These are phyloP conservation scores for Drosophila fuyamai DNA, from an alignment of 1,140 invertebrate genomes.

Conservation along the genomic window DNA sequence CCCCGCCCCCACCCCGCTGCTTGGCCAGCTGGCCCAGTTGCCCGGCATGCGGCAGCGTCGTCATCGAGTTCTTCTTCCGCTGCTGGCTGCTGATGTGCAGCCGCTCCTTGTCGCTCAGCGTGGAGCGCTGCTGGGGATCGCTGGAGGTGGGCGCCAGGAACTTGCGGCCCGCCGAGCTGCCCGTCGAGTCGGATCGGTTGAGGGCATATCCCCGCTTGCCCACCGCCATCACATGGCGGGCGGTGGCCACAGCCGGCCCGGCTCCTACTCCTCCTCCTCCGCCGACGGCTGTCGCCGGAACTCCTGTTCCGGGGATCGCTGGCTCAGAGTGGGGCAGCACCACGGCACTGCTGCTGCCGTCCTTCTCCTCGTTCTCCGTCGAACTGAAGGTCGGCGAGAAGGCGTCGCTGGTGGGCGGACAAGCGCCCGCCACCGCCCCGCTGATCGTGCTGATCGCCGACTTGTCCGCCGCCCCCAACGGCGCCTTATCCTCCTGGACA, in stretches of 20 bases:
- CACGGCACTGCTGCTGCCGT: conserved; percentile 85
- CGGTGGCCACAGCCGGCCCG: conserved; percentile 74
- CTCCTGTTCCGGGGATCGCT: neutral
- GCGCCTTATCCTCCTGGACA: conserved; percentile 87
- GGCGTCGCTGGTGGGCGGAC: conserved; percentile 78
- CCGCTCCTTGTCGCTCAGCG: conserved; percentile 87
- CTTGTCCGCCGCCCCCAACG: conserved; percentile 57
- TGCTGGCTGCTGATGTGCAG: conserved; percentile 78
- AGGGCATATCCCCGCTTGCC: conserved; percentile 85
- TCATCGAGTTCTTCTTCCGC: conserved; percentile 82
- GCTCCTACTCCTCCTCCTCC: neutral
- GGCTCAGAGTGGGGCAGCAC: conserved; percentile 32
- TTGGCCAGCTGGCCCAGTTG: conserved; percentile 55
- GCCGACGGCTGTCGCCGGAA: neutral
- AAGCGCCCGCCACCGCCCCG: conserved; percentile 71
- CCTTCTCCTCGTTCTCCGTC: conserved; percentile 80
- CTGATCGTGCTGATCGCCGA: conserved; percentile 75
- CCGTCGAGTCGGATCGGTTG: conserved; percentile 91
- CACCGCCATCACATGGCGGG: conserved; percentile 74
- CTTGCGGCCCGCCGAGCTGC: conserved; percentile 92
- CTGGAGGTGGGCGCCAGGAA: conserved; percentile 95
- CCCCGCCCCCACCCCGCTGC: conserved; percentile 41
- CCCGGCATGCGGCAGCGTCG: conserved; percentile 57
- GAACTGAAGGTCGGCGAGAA: conserved; percentile 81
- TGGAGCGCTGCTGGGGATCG: conserved; percentile 90